Evolutionary conservation across 1,140 invertebrate species (phyloP).

Genomic region (Pseudachorutes palmiensis): DNA sequence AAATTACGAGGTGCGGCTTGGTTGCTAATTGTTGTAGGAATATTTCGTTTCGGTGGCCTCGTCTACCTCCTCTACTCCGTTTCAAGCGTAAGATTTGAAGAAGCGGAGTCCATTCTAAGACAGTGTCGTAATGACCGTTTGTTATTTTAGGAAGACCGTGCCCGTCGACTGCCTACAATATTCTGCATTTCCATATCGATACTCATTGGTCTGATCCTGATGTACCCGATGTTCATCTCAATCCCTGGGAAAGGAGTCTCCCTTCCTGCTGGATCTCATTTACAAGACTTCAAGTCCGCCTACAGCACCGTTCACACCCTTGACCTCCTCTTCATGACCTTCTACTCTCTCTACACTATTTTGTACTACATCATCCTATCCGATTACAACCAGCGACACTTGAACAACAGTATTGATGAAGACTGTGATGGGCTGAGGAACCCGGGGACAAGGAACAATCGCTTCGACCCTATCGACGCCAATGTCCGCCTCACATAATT

Average conservation of each 20-base stretch:
- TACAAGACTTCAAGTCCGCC: not conserved
- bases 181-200: conserved; percentile 2
- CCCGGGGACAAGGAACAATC: not conserved
- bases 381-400: not conserved
- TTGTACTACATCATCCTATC: not conserved
- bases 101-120: not conserved
- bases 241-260: not conserved
- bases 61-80: not conserved
- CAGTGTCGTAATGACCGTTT: not conserved
- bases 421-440: not conserved
- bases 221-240: not conserved
- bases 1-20: not conserved
- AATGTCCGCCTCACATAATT: not conserved
- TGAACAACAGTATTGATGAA: not conserved
- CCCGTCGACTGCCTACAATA: not conserved
- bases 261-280: not conserved
- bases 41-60: not conserved
- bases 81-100: not conserved
- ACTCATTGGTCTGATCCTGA: conserved; percentile 1
- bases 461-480: not conserved
- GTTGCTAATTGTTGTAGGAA: not conserved
- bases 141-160: not conserved
- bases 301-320: not conserved
- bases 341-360: not conserved
- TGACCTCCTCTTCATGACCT: conserved; percentile 8